Evolutionary conservation across 2,797 vertebrate genomes (phyloP).

Genomic region (Microctenopoma lineatum): DNA sequence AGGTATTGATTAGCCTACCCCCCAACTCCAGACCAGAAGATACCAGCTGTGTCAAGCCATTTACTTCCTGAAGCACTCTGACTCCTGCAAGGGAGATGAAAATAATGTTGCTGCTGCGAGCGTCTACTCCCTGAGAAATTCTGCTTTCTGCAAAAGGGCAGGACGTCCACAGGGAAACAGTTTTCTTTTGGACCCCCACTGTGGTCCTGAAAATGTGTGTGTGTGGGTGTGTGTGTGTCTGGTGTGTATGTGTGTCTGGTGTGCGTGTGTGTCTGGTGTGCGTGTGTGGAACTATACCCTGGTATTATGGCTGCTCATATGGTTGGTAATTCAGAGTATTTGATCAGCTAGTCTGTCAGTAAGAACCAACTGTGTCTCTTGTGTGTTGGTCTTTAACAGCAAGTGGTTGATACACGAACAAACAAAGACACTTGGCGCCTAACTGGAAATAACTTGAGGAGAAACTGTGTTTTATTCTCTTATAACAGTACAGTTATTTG

Average conservation of each 20-base stretch:
- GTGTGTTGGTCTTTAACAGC: background rate
- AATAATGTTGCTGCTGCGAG: conserved; percentile 68
- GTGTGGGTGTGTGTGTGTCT: too few species aligned
- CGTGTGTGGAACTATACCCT: conserved; percentile 19
- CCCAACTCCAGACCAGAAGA: conserved; percentile 67
- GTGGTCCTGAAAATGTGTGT: conserved; percentile 3
- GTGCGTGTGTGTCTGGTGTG: conserved; percentile 14
- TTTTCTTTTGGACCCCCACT: conserved; percentile 62
- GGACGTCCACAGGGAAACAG: conserved; percentile 67
- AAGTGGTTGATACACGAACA: background rate
- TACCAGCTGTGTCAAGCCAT: conserved; percentile 76
- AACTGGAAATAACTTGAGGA: conserved; percentile 24
- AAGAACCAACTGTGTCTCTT: background rate
- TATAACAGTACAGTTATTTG: background rate
- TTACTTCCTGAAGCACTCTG: conserved; percentile 66
- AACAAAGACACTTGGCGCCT: conserved; percentile 12
- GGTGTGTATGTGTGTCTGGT: conserved; percentile 2
- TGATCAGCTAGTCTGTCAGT: conserved; percentile 28
- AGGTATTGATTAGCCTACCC: conserved; percentile 77
- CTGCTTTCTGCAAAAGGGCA: conserved; percentile 73
- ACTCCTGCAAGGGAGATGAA: conserved; percentile 70
- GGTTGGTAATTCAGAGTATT: conserved; percentile 27
- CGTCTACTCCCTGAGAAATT: conserved; percentile 54
- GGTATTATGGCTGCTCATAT: conserved; percentile 35
- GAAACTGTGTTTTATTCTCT: conserved; percentile 11